A percentile compares a stretch with the other conserved stretches of the same genome.
These are phyloP conservation scores for Mallotus villosus DNA, from an alignment of 2,797 vertebrate genomes.

Conservation along the genomic window DNA sequence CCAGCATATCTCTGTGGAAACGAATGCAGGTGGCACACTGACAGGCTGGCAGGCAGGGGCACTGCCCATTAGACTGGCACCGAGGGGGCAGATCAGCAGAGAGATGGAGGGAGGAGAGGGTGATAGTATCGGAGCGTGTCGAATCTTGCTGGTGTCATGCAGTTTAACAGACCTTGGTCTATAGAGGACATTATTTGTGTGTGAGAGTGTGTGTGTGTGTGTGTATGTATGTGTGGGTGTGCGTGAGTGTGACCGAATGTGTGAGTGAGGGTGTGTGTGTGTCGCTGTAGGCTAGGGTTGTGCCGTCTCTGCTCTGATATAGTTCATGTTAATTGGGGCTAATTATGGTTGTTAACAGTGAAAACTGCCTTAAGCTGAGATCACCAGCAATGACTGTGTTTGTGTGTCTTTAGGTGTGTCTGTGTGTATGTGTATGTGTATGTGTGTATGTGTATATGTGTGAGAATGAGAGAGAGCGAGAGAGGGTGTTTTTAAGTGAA, in stretches of 20 bases:
- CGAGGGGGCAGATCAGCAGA: slow-evolving; percentile 20
- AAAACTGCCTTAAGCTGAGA: background rate
- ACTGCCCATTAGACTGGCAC: slow-evolving; percentile 20
- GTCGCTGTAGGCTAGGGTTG: background rate
- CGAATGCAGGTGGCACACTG: background rate
- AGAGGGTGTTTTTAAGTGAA: background rate
- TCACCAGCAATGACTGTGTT: background rate
- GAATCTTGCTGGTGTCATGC: slow-evolving; percentile 16
- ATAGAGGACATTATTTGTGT: background rate
- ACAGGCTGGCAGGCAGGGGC: background rate
- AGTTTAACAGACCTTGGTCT: slow-evolving; percentile 3
- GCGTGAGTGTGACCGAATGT: background rate
- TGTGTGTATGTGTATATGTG: slow-evolving; percentile 1
- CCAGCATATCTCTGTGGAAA: background rate
- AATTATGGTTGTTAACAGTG: background rate
- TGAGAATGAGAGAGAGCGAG: slow-evolving; percentile 19
- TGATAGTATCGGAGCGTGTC: slow-evolving; percentile 39
- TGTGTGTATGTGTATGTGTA: slow-evolving; percentile 6
- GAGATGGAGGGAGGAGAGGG: slow-evolving; percentile 10
- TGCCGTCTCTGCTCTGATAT: background rate
- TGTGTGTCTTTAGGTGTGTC: background rate
- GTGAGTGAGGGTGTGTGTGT: background rate
- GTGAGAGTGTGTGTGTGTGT: background rate
- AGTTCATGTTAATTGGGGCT: background rate
- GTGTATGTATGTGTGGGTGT: background rate